Evolutionary conservation across 2,797 vertebrate genomes (phyloP), one percentile per base, ranked within the genome.

Genomic region (Neostethus bicornis): DNA sequence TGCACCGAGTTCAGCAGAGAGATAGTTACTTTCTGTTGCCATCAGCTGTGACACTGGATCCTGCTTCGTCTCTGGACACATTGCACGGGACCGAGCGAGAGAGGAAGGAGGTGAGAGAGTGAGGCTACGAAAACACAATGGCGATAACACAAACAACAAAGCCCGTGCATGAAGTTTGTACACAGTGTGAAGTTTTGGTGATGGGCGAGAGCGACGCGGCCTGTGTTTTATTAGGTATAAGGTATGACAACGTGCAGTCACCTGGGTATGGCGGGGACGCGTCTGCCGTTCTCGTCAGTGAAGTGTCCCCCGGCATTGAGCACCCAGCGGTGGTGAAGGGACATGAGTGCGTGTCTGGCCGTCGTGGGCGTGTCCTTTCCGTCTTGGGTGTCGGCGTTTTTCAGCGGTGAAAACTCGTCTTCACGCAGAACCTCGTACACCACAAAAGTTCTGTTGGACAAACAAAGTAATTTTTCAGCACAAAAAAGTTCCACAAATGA

Each of bases 301-400:
- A 99, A 99, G 83, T 96, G 94, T 0, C 95, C 97, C 0, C 96
- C 96, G 0, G 96, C 95, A 13, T 95, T 98, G 72, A 98, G 95
- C 59, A 98, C 95, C 96, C 97, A 99, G 85, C 97, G 94, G 74
- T 98, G 97, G 69, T 99, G 97, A 19, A 99, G 90, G 2, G 97
- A 98, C 95, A 96, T 92, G 62, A 99, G 84, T 14, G 95, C 90
- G 0, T 98, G 96, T 26, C 93, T 90, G 1, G 97, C 94, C 0
- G 96, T 98, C 24, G 94, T 96, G 54, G 97, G 97, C 19, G 95
- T 98, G 90, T 99, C 97, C 81, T 98, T 99, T 35, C 94, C 96
- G 0, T 96, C 94, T 83, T 98, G 96, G 73, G 94, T 94, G 87
- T 99, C 97, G 0, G 96, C 96, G 0, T 99, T 99, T 90, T 99